Evolutionary conservation across 2,888 invertebrate species (phyloP).

Genomic region (Rotaria socialis): DNA sequence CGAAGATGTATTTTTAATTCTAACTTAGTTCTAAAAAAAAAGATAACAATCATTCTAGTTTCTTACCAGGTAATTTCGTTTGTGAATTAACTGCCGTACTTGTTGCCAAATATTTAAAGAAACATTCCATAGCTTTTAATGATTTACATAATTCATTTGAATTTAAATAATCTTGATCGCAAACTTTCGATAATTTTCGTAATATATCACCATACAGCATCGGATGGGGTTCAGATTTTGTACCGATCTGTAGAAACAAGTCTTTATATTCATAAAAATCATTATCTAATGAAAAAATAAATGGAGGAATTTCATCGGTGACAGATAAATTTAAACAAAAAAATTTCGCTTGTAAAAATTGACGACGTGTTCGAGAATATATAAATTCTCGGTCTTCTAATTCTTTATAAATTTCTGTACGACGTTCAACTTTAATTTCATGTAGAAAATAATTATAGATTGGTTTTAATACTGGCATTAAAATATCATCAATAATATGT

Average conservation of each 20-base stretch:
- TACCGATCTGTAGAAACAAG: conserved; percentile 40
- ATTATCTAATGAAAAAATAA: conserved; percentile 39
- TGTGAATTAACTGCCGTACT: conserved; percentile 2
- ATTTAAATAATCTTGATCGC: conserved; percentile 44
- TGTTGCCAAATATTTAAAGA: conserved; percentile 42
- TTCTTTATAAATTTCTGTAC: conserved; percentile 41
- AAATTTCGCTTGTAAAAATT: conserved; percentile 39
- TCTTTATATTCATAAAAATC: conserved; percentile 37
- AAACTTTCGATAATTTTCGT: conserved; percentile 46
- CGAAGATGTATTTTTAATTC: too few relatives aligned
- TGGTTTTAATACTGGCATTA: neutral
- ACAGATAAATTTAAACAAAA: conserved; percentile 37
- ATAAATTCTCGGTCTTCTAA: conserved; percentile 40
- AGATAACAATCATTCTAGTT: neutral
- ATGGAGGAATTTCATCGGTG: conserved; percentile 42
- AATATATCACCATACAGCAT: conserved; percentile 45
- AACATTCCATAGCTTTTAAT: conserved; percentile 46
- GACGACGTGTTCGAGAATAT: conserved; percentile 38
- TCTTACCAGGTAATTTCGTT: conserved; percentile 40
- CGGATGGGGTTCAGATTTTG: conserved; percentile 38
- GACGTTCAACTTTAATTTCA: conserved; percentile 38
- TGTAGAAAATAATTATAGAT: conserved; percentile 42
- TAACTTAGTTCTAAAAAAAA: too few relatives aligned
- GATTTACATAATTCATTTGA: conserved; percentile 47
- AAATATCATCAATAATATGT: conserved; percentile 3